Evolutionary conservation across 2,797 vertebrate genomes (phyloP), one percentile per base, ranked within the genome.

Genomic region (Nyctalus aviator): DNA sequence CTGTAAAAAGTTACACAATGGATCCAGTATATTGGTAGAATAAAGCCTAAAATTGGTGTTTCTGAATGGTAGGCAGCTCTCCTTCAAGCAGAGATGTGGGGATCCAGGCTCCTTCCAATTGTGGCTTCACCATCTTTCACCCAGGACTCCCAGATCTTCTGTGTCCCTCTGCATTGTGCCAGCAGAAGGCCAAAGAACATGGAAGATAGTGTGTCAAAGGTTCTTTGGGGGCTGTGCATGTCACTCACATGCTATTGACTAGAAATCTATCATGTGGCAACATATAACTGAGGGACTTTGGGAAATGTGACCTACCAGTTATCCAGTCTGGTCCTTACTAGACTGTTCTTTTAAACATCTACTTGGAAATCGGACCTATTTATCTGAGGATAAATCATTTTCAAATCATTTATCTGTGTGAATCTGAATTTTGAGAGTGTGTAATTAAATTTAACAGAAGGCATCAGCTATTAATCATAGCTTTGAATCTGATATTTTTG

Each of bases 391-490:
- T 17, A 37, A 79, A 48, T 10, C 44, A 71, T 69, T 96, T 79
- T 69, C 50, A 75, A 84, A 93, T 5, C 46, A 41, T 41, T 68
- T 71, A 41, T 41, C 73, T 86, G 30, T 44, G 4, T 84, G 59
- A 76, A 68, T 83, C 8, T 93, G 59, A 86, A 71, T 81, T 84
- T 72, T 69, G 69, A 95, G 53, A 73, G 12, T 10, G 18, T 84
- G 27, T 82, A 50, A 64, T 72, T 69, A 87, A 84, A 50, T 57
- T 82, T 41, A 88, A 8, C 25, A 75, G 3, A 89, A 81, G n/a
- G 2, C 77, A 14, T 88, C 23, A 78, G 12, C 8, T 94, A 94
- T 87, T 81, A 68, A 75, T 53, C 10, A 69, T 41, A 81, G 10
- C 23, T 82, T 37, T 76, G 50, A 23, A 37, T 41, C 2, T 89